Percentiles rank a stretch among this genome's conserved stretches.
Evolutionary conservation across 2,797 vertebrate genomes (phyloP).

Genomic region (Balearica regulorum): DNA sequence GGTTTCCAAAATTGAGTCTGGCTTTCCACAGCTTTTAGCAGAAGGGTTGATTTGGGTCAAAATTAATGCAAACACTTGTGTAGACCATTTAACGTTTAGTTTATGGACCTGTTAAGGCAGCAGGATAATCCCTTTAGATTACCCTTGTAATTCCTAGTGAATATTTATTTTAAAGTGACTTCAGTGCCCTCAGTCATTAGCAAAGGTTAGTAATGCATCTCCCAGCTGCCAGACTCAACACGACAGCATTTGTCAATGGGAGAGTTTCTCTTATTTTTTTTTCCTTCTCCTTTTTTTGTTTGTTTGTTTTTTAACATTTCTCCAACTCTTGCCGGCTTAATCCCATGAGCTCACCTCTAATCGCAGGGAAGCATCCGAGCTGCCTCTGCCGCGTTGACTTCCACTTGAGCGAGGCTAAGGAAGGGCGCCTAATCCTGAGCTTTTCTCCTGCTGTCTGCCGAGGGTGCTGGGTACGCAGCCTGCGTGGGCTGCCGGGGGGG

Average conservation of each 20-base stretch:
- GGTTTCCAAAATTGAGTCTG: not conserved
- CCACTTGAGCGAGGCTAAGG: constrained; percentile 39
- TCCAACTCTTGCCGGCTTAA: constrained; percentile 51
- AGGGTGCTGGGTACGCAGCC: not conserved
- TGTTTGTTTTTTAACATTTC: constrained; percentile 62
- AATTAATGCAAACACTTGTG: constrained; percentile 38
- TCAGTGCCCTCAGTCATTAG: constrained; percentile 43
- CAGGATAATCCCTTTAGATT: constrained; percentile 62
- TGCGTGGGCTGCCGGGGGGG: not conserved
- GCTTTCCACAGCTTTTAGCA: not conserved
- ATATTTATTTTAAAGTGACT: constrained; percentile 68
- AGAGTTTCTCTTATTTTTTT: not conserved
- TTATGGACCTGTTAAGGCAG: constrained; percentile 57
- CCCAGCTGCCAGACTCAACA: constrained; percentile 20
- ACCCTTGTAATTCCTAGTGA: constrained; percentile 52
- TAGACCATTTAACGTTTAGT: constrained; percentile 28
- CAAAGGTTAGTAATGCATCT: constrained; percentile 39
- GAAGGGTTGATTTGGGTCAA: constrained; percentile 53
- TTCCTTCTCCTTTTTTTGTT: not conserved
- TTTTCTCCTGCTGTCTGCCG: not conserved
- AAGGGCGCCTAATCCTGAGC: constrained; percentile 43
- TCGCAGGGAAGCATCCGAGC: constrained; percentile 35
- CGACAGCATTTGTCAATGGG: constrained; percentile 11
- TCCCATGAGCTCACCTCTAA: constrained; percentile 62
- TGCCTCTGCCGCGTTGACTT: not conserved